Percentiles rank a stretch among this genome's conserved stretches.
phyloP scores from a whole-genome alignment of 2,888 invertebrate genomes.

The Thecophora atra region DNA sequence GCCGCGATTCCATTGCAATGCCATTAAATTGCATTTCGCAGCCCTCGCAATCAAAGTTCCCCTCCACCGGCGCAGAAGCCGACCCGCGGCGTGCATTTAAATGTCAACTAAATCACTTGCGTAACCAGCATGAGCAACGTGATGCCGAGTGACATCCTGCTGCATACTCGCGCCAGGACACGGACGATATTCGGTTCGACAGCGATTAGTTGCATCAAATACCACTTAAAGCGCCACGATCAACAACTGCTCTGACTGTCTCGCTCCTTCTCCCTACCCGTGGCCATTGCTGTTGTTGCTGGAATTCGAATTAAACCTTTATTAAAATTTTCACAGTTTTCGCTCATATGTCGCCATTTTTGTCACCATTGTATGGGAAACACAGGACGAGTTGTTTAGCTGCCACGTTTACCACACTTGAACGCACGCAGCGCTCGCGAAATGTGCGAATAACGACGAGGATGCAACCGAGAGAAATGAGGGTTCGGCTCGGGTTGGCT shows the following conservation, averaged over 20 bases:
- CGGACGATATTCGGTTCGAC: conserved; percentile 15
- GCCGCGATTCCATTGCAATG: neutral
- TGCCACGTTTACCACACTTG: conserved; percentile 12
- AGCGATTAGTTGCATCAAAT: conserved; percentile 31
- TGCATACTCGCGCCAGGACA: neutral
- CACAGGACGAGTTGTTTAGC: neutral
- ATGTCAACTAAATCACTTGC: neutral
- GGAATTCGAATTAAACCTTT: conserved; percentile 7
- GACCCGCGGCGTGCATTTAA: conserved; percentile 19
- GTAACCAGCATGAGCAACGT: conserved; percentile 22
- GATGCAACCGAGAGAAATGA: neutral
- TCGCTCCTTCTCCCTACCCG: neutral
- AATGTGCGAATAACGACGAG: neutral
- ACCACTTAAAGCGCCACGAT: conserved; percentile 18
- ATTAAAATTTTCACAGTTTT: conserved; percentile 25
- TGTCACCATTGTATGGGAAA: neutral
- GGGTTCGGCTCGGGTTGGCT: conserved; percentile 13
- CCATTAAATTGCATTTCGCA: conserved; percentile 1
- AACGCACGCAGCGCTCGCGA: neutral
- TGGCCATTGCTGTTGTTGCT: neutral
- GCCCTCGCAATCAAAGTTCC: neutral
- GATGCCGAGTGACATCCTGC: neutral
- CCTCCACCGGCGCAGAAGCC: neutral
- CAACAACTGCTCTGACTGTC: neutral
- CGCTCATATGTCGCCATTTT: conserved; percentile 36